Evolutionary conservation across 2,888 invertebrate genomes (phyloP), one percentile per base, ranked within the genome.

Genomic region (Cephus runcator): DNA sequence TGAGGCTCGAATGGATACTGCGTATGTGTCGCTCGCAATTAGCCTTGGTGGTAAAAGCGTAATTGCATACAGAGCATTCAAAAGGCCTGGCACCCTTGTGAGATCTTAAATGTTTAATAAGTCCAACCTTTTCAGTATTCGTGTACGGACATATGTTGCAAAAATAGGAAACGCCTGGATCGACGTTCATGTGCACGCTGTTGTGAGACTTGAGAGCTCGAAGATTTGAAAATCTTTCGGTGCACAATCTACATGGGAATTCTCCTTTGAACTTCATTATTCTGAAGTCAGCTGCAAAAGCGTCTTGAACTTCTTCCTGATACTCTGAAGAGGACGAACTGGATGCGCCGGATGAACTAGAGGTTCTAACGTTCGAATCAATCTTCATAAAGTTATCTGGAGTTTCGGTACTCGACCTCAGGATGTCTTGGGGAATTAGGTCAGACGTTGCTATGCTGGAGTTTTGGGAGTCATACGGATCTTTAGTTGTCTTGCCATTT

Each of bases 31-130:
- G 93, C 92, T 99, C 98, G 91, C 99, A 99, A 90, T 99, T 98
- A 1, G 98, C 98, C 92, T 98, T 98, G 0, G 98, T 98, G 35
- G 98, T 98, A 91, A 99, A 99, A 3, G 98, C 98, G 89, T 97
- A 98, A 88, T 97, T 97, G 91, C 99, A 99, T 23, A 98, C 94
- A 0, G 96, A 95, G 89, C 98, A 99, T 91, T 98, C 97, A 89
- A 97, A 98, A 0, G 98, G 98, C 15, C 98, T 94, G 87, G 98
- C 98, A 0, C 98, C 98, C 88, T 98, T 98, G 92, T 98, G 98
- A 0, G 97, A 97, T 73, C 98, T 94, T 94, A 98, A 96, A 88
- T 98, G 98, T 33, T 98, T 95, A 11, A 97, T 96, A 75, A 99
- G 92, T 3, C 98, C 97, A 33, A 97, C 97, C 91, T 98, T 98